Evolutionary conservation across 2,888 invertebrate species (phyloP).

Genomic region (Tachina lurida): DNA sequence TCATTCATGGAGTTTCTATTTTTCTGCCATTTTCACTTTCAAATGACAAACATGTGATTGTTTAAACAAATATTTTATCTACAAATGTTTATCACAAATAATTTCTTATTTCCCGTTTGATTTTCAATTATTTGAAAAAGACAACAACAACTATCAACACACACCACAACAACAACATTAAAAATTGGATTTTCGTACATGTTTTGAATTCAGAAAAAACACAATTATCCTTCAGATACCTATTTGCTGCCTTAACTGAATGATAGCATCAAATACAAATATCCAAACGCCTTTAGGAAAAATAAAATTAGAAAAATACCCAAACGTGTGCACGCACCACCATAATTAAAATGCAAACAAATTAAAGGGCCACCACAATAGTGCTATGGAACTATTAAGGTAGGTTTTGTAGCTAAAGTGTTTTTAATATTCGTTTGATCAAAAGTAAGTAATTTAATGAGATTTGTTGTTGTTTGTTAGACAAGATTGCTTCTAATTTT

Average conservation of each 20-base stretch:
- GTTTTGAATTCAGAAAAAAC: slow-evolving; percentile 42
- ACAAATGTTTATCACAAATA: slow-evolving; percentile 55
- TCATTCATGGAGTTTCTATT: slow-evolving; percentile 15
- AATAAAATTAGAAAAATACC: slow-evolving; percentile 23
- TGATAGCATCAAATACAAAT: slow-evolving; percentile 68
- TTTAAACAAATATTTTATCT: slow-evolving; percentile 52
- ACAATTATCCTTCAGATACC: slow-evolving; percentile 53
- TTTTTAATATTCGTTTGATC: slow-evolving; percentile 10
- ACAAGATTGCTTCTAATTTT: slow-evolving; percentile 9
- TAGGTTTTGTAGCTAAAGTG: neutral
- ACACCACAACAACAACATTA: neutral
- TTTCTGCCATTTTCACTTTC: slow-evolving; percentile 50
- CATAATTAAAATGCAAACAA: slow-evolving; percentile 38
- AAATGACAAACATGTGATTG: slow-evolving; percentile 52
- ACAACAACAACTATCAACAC: too few species aligned
- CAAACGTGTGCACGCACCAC: slow-evolving; percentile 40
- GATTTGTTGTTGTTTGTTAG: slow-evolving; percentile 23
- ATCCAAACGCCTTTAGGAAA: slow-evolving; percentile 54
- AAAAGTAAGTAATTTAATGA: slow-evolving; percentile 7
- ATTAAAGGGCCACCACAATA: slow-evolving; percentile 17
- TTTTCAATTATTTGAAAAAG: slow-evolving; percentile 16
- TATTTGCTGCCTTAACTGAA: slow-evolving; percentile 1
- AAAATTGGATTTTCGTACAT: slow-evolving; percentile 52
- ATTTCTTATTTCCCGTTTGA: slow-evolving; percentile 9
- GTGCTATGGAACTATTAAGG: slow-evolving; percentile 25